phyloP scores from a whole-genome alignment of 2,888 invertebrate species.

The Tortricodes alternella region DNA sequence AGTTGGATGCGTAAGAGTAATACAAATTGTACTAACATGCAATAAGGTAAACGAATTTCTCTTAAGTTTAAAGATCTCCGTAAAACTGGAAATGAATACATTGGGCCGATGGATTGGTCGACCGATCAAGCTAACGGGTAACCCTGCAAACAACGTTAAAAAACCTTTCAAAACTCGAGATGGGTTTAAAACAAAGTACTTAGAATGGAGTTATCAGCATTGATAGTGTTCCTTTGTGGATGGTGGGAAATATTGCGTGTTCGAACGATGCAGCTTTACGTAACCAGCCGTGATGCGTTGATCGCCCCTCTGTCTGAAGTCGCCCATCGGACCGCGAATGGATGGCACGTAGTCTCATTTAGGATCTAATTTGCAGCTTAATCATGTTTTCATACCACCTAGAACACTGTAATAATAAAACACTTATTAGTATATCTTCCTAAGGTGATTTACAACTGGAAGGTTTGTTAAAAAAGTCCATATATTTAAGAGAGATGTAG shows the following conservation, averaged over 20 bases:
- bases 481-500: no score
- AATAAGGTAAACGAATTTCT: no score
- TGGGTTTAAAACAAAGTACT: constrained; percentile 1
- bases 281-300: constrained; percentile 5
- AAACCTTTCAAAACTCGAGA: not conserved
- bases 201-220: not conserved
- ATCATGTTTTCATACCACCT: not conserved
- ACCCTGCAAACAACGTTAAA: not conserved
- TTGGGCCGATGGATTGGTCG: no score
- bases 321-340: constrained; percentile 26
- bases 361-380: not conserved
- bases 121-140: no score
- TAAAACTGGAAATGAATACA: no score
- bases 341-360: constrained; percentile 1
- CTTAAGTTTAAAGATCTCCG: no score
- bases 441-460: no score
- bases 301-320: constrained; percentile 21
- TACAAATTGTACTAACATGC: no score
- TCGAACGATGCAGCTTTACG: constrained; percentile 6
- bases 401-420: not conserved
- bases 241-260: constrained; percentile 5
- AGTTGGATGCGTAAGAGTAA: no score
- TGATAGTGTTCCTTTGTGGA: constrained; percentile 3
- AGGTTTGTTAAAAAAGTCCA: no score
- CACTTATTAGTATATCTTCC: no score